Evolutionary conservation across 2,888 invertebrate genomes (phyloP).

Genomic region (Lasioglossum zephyrum): DNA sequence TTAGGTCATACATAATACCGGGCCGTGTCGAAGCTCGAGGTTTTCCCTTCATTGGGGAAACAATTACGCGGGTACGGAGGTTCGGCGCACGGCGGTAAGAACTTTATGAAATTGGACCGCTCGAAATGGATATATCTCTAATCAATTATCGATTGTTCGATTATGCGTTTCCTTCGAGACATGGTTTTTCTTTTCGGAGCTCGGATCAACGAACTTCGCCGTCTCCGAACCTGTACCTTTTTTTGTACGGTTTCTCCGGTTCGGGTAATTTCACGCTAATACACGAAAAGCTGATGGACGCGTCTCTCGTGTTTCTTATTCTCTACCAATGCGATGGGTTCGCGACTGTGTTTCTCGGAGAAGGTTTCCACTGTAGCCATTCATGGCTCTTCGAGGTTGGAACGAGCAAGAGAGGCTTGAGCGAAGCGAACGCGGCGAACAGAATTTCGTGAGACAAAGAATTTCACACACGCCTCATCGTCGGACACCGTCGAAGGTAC

Average conservation of each 20-base stretch:
- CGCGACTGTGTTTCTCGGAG: slow-evolving; percentile 22
- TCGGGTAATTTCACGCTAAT: slow-evolving; percentile 16
- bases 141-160: slow-evolving; percentile 5
- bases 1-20: background rate
- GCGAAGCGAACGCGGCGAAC: slow-evolving; percentile 22
- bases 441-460: slow-evolving; percentile 69
- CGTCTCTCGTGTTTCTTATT: slow-evolving; percentile 3
- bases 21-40: background rate
- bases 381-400: background rate
- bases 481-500: slow-evolving; percentile 59
- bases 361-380: slow-evolving; percentile 19
- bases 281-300: slow-evolving; percentile 7
- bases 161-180: background rate
- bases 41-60: background rate
- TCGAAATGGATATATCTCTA: slow-evolving; percentile 6
- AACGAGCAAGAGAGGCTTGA: background rate
- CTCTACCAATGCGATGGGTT: background rate
- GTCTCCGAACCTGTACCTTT: background rate
- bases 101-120: slow-evolving; percentile 12
- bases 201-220: slow-evolving; percentile 5
- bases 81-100: background rate
- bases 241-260: slow-evolving; percentile 3
- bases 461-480: slow-evolving; percentile 67
- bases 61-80: background rate
- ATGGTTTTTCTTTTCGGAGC: background rate